Base-by-base conservation (phyloP, 2,888 invertebrate species). In the Thecophora atra region DNA sequence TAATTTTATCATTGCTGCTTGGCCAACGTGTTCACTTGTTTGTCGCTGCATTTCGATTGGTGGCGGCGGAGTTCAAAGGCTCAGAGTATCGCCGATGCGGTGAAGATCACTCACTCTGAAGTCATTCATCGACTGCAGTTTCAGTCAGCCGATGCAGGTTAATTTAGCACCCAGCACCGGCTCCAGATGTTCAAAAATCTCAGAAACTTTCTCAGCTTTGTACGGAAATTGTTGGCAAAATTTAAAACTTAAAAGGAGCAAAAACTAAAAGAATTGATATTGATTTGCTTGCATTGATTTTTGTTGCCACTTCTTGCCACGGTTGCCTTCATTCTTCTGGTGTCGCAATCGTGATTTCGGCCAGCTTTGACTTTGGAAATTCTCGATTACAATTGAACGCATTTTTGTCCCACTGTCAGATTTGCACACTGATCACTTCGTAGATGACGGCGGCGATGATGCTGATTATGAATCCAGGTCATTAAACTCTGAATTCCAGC, bases 1-100 rank as follows among this genome's bases (percentile, higher is more conserved):
- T 83, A 83, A 83, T 83, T 83, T 83, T 83, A 83, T 83, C 83
- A 82, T 52, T 42, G 26, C 58, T 17, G 28, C 26, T 58, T 26
- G 58, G 15, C n/a, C n/a, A n/a, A n/a, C 11, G 26, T 58, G 15
- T 58, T 58, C 26, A 26, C 26, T 24, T 28, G 21, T 47, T 56
- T 15, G 68, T 58, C 42, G 56, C 68, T 24, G 58, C 26, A 15
- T 28, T 58, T 21, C 28, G 24, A 42, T 68, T 68, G 68, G 68
- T 30, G 68, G 68, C 68, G 68, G 68, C 26, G 11, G 58, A 58
- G 58, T 56, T 68, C 68, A 68, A 68, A 68, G 26, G 44, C 15
- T 30, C 30, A 28, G n/a, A 11, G 51, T 28, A 21, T n/a, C 26
- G 21, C 64, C 11, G 37, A 42, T 11, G 68, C 68, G 58, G 58